Percentiles rank a stretch among this genome's conserved stretches.
Evolutionary conservation across 1,140 invertebrate species (phyloP).

Genomic region (Drosophila pectinifera): DNA sequence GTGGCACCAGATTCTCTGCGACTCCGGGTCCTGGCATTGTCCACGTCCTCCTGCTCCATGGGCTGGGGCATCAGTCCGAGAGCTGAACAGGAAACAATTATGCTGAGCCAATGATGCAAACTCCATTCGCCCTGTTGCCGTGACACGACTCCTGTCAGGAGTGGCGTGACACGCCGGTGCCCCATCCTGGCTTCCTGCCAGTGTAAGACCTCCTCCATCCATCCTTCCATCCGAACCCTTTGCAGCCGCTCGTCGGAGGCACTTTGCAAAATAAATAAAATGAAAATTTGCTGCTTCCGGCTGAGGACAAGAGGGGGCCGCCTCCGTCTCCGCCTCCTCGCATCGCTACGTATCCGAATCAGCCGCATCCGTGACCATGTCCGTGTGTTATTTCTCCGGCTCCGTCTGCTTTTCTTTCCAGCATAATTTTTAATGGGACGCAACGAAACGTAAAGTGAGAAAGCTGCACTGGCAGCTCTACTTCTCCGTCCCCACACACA

Average conservation of each 20-base stretch:
- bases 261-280: slow-evolving; percentile 83
- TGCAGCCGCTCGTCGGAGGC: slow-evolving; percentile 38
- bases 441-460: slow-evolving; percentile 80
- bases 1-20: background rate
- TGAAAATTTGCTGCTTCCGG: slow-evolving; percentile 82
- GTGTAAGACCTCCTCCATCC: no score
- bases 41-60: no score
- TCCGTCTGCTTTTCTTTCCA: slow-evolving; percentile 51
- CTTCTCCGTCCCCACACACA: background rate
- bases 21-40: background rate
- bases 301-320: background rate
- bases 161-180: slow-evolving; percentile 27
- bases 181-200: background rate
- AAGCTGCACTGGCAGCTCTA: slow-evolving; percentile 56
- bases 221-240: background rate
- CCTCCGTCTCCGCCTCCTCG: slow-evolving; percentile 9
- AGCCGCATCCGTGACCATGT: slow-evolving; percentile 67
- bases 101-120: slow-evolving; percentile 78
- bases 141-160: slow-evolving; percentile 39
- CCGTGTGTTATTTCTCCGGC: slow-evolving; percentile 40
- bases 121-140: slow-evolving; percentile 58
- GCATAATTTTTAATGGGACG: slow-evolving; percentile 82
- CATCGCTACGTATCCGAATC: slow-evolving; percentile 60
- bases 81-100: slow-evolving; percentile 71
- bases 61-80: slow-evolving; percentile 16